Base-by-base conservation (phyloP, 2,797 vertebrate species). In the Hypotaenidia okinawae region DNA sequence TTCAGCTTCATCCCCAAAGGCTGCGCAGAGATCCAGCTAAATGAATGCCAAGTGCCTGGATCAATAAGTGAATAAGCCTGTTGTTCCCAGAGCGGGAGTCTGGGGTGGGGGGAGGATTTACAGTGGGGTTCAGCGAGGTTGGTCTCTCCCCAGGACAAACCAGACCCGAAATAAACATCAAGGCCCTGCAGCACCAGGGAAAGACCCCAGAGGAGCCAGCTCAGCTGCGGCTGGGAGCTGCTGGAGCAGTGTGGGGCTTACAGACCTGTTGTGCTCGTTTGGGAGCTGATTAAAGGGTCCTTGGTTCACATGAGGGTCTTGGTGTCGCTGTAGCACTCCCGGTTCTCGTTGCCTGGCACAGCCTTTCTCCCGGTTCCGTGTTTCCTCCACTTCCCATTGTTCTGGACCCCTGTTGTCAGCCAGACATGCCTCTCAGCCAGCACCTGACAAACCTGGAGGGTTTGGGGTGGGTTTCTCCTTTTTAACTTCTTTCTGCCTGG, bases 381-480 rank as follows among this genome's bases (percentile, higher is more conserved):
- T 58, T 84, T 69, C 35, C 24, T 45, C 52, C 28, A 2, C 24
- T 82, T 57, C 10, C 24, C 4, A 5, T 73, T 18, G 21, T 23
- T 67, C 54, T 45, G 5, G 0, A 1, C 6, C 37, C 72, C 21
- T 8, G 32, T 37, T 55, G 66, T 17, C 33, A 5, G 33, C 5
- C n/a, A 21, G 10, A 7, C 1, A 17, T 9, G 45, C 5, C 0
- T 28, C 30, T 39, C n/a, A 33, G 6, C 25, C 28, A 27, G 21
- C 16, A 6, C 12, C 14, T 39, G 17, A 66, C 23, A 21, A 25
- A 33, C 18, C 22, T 11, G 49, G 43, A 47, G 14, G 45, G 21
- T 22, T 11, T 47, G 21, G 45, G 45, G 45, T 43, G 17, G 43
- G 43, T 18, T 43, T 28, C 45, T 35, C 41, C 21, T 6, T 10